These are phyloP conservation scores for Glossophaga mutica DNA, from an alignment of 2,797 vertebrate genomes.

Conservation along the genomic window DNA sequence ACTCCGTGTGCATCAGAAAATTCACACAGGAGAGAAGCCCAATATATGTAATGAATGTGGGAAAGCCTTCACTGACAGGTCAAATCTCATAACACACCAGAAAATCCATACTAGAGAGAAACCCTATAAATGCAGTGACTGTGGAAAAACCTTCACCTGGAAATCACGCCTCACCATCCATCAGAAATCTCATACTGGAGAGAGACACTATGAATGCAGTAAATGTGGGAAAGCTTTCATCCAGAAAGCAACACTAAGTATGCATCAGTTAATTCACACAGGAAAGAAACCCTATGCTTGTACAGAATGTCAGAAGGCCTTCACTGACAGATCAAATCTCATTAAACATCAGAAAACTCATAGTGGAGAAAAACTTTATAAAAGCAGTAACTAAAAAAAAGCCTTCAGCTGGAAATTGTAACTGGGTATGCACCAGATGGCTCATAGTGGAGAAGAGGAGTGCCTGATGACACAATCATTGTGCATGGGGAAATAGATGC, in stretches of 20 bases:
- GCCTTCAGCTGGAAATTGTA: conserved; percentile 23
- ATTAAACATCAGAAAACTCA: conserved; percentile 62
- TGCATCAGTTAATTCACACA: conserved; percentile 68
- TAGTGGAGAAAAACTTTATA: conserved; percentile 34
- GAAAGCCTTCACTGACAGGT: conserved; percentile 62
- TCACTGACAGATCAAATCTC: conserved; percentile 52
- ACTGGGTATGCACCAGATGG: background rate
- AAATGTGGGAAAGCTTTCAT: conserved; percentile 61
- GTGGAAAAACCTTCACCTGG: conserved; percentile 63
- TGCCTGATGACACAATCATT: background rate
- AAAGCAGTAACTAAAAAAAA: conserved; percentile 22
- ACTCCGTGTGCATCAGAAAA: conserved; percentile 65
- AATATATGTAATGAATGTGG: conserved; percentile 67
- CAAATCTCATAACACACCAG: conserved; percentile 68
- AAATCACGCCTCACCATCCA: conserved; percentile 53
- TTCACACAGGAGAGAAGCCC: conserved; percentile 69
- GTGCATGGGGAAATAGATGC: background rate
- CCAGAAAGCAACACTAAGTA: conserved; percentile 42
- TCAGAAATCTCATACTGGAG: conserved; percentile 66
- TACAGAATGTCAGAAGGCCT: conserved; percentile 57
- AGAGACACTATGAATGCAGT: conserved; percentile 52
- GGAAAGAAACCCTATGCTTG: conserved; percentile 61
- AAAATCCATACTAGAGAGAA: conserved; percentile 70
- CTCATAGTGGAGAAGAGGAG: background rate
- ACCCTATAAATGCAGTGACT: conserved; percentile 57